These are phyloP conservation scores for Gymnobelideus leadbeateri DNA, from an alignment of 2,113 vertebrate genomes.

Conservation along the genomic window DNA sequence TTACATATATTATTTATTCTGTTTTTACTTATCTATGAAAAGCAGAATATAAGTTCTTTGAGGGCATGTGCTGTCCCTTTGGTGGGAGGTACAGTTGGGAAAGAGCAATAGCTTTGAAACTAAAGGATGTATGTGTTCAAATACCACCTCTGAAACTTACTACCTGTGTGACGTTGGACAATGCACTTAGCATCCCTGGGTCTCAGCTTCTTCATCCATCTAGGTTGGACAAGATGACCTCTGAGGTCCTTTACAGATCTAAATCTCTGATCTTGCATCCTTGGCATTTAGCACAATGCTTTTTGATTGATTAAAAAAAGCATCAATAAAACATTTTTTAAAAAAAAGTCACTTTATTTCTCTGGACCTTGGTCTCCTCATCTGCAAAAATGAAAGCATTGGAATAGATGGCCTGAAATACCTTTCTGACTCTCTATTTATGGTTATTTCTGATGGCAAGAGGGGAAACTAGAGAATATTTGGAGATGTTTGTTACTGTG, in stretches of 20 bases:
- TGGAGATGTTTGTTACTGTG: neutral
- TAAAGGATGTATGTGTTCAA: neutral
- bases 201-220: too few relatives aligned
- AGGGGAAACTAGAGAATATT: neutral
- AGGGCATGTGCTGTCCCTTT: neutral
- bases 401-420: neutral
- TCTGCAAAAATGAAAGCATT: neutral
- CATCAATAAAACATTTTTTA: neutral
- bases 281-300: neutral
- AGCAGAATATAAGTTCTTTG: neutral
- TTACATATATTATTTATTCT: neutral
- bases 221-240: conserved; percentile 11
- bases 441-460: conserved; percentile 8
- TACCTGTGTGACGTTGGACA: neutral
- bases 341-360: neutral
- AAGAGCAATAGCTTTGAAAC: neutral
- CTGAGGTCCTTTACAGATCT: neutral
- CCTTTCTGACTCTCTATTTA: neutral
- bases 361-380: conserved; percentile 15
- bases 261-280: neutral
- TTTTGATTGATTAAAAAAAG: neutral
- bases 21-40: neutral
- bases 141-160: neutral
- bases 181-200: neutral
- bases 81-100: neutral